phyloP scores from a whole-genome alignment of 2,888 invertebrate species.

The Xanthia icteritia region DNA sequence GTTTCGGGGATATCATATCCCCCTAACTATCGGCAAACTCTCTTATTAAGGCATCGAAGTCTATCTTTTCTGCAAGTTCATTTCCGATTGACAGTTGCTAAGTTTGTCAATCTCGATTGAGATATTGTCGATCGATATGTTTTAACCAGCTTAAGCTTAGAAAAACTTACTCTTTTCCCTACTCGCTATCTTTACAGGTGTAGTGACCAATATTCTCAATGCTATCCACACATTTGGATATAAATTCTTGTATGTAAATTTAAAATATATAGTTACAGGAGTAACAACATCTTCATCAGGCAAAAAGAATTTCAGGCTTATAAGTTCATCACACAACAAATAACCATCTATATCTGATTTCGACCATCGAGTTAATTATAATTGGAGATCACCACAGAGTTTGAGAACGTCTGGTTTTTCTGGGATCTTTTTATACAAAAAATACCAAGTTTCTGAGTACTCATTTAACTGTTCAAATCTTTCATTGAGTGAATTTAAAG shows the following conservation, averaged over 20 bases:
- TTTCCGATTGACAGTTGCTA: not conserved
- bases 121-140: not conserved
- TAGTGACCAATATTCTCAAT: not conserved
- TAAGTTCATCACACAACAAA: no score
- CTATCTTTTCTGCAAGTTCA: conserved; percentile 3
- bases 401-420: no score
- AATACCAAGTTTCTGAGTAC: not conserved
- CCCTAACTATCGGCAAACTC: no score
- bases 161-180: no score
- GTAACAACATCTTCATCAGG: no score
- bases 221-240: not conserved
- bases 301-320: no score
- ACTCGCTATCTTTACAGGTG: no score
- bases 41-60: not conserved
- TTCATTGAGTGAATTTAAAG: not conserved
- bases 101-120: conserved; percentile 2
- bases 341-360: no score
- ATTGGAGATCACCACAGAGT: no score
- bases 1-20: no score
- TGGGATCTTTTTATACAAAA: not conserved
- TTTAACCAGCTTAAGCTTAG: no score
- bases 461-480: not conserved
- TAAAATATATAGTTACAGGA: not conserved
- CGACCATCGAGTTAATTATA: no score
- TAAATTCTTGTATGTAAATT: not conserved